A percentile compares a stretch with the other conserved stretches of the same genome.
These are phyloP conservation scores for Lasioglossum lativentre DNA, from an alignment of 2,888 invertebrate genomes.

Conservation along the genomic window DNA sequence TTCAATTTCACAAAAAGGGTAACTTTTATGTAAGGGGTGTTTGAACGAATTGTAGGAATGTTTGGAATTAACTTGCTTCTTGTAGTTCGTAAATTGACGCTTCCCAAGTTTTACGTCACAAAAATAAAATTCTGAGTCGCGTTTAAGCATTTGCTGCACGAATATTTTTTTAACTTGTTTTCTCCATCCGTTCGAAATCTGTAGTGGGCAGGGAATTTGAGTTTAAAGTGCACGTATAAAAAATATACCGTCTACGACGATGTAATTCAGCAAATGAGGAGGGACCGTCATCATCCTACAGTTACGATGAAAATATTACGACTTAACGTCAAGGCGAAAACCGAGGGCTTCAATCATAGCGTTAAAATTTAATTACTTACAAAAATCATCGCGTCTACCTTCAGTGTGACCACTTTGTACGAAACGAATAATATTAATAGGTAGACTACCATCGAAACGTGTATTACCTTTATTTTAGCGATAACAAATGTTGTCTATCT, in stretches of 20 bases:
- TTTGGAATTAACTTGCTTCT: not conserved
- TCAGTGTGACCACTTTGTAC: not conserved
- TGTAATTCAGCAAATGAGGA: slow-evolving; percentile 32
- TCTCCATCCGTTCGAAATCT: slow-evolving; percentile 1
- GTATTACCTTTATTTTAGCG: not conserved
- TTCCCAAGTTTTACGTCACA: too few species aligned
- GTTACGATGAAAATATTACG: slow-evolving; percentile 20
- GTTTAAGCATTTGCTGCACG: not conserved
- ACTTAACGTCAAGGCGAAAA: not conserved
- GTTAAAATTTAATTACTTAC: slow-evolving; percentile 52
- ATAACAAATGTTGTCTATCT: not conserved
- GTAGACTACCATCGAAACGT: not conserved
- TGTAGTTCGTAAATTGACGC: not conserved
- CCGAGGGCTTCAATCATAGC: slow-evolving; percentile 8
- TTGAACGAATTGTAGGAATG: not conserved
- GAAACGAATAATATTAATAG: not conserved
- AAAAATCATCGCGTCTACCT: slow-evolving; percentile 8
- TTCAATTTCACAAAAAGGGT: not conserved
- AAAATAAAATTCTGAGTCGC: not conserved
- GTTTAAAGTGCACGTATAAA: not conserved
- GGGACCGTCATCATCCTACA: not conserved
- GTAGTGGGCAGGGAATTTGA: slow-evolving; percentile 10
- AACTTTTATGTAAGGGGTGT: not conserved
- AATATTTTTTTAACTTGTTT: not conserved
- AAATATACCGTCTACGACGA: not conserved